Evolutionary conservation across 1,140 invertebrate genomes (phyloP).

Genomic region (Anoplolepis gracilipes): DNA sequence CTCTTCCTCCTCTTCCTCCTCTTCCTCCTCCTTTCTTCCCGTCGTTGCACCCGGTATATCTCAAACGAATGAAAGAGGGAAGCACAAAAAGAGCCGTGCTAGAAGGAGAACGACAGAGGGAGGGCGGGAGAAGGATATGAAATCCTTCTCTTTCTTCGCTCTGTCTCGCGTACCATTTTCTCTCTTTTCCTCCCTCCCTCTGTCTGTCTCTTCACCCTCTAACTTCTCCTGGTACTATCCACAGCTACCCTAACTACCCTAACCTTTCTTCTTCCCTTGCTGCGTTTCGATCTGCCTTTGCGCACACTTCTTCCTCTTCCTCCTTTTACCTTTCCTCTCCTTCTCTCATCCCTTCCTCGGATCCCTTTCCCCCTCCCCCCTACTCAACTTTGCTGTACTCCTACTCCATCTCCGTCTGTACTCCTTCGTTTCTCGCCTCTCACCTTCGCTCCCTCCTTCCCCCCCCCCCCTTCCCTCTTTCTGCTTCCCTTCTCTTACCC

Average conservation of each 20-base stretch:
- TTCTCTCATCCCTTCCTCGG: neutral
- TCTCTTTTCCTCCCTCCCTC: conserved; percentile 7
- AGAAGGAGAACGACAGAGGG: conserved; percentile 49
- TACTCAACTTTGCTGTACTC: conserved; percentile 11
- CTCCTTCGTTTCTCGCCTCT: conserved; percentile 52
- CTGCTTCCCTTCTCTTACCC: neutral
- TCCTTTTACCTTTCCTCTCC: conserved; percentile 50
- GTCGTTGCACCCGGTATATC: conserved; percentile 42
- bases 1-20: conserved; percentile 24
- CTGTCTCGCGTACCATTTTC: conserved; percentile 20
- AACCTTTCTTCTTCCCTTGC: conserved; percentile 68
- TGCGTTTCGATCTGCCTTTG: conserved; percentile 68
- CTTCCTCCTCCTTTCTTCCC: conserved; percentile 16
- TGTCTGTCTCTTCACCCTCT: conserved; percentile 67
- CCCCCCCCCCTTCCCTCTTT: no score
- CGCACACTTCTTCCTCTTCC: conserved; percentile 62
- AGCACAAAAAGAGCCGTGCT: conserved; percentile 62
- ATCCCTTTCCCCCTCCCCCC: neutral
- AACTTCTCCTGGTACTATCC: conserved; percentile 64
- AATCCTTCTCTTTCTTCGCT: conserved; percentile 50
- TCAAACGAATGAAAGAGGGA: conserved; percentile 56
- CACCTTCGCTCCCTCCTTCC: conserved; percentile 47
- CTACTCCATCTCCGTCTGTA: conserved; percentile 16
- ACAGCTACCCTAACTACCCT: conserved; percentile 70
- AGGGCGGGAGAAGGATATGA: conserved; percentile 39